Evolutionary conservation across 2,888 invertebrate species (phyloP).

Genomic region (Polylopha cassiicola): DNA sequence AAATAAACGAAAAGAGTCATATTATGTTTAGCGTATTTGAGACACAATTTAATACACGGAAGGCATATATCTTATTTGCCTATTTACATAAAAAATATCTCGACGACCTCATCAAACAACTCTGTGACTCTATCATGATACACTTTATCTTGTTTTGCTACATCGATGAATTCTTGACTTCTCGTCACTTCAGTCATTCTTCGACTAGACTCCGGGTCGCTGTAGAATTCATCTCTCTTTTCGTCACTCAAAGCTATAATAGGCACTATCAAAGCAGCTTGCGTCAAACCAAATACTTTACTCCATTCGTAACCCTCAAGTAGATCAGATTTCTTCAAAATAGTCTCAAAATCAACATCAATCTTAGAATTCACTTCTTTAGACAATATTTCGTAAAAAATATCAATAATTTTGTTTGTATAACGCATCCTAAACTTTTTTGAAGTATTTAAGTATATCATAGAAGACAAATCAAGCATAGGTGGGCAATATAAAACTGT

Average conservation of each 20-base stretch:
- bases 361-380: constrained; percentile 52
- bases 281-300: constrained; percentile 53
- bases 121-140: constrained; percentile 67
- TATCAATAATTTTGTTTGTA: constrained; percentile 60
- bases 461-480: constrained; percentile 77
- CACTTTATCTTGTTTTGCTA: constrained; percentile 41
- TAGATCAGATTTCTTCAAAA: constrained; percentile 39
- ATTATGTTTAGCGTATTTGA: too few species aligned
- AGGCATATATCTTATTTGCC: too few species aligned
- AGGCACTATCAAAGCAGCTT: constrained; percentile 57
- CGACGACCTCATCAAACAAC: constrained; percentile 75
- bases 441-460: constrained; percentile 75
- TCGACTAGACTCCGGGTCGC: constrained; percentile 36
- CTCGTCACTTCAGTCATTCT: constrained; percentile 46
- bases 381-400: constrained; percentile 72
- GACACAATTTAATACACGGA: too few species aligned
- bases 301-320: constrained; percentile 46
- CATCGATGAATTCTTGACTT: constrained; percentile 49
- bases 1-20: too few species aligned
- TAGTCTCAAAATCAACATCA: constrained; percentile 35
- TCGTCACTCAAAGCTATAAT: constrained; percentile 43
- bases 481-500: constrained; percentile 81
- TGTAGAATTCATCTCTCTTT: constrained; percentile 44
- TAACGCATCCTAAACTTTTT: constrained; percentile 58
- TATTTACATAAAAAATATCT: constrained; percentile 38